Evolutionary conservation across 1,140 invertebrate species (phyloP), one percentile per base, ranked within the genome.

Genomic region (Lanistes nyassanus): DNA sequence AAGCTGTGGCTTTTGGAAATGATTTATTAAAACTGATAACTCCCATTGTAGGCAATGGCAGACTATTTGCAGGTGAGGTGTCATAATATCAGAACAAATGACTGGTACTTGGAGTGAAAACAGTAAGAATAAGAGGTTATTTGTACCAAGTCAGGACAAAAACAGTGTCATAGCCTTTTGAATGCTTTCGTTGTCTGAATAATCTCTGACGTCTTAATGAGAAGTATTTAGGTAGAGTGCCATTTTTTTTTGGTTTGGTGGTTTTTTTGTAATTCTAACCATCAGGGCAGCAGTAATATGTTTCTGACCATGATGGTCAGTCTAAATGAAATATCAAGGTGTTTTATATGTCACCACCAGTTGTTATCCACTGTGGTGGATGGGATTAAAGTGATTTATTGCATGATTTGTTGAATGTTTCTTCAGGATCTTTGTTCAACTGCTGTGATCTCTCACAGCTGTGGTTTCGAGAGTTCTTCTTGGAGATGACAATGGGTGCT

Each of bases 401-500:
- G 7, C 51, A 55, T 55, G 23, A 60, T n/a, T 47, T 42, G 23
- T 53, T 26, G 67, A 34, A 31, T 70, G 37, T n/a, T 70, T 85
- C 31, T 77, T 42, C 89, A 96, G 96, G 98, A 89, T 97, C 95
- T 2, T 89, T 99, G 37, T 94, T 97, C 87, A 94, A 97, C 85
- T 98, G 97, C 90, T 99, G 97, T 89, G 98, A 99, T 88, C 90
- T 99, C 6, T 98, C 97, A 0, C 98, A 99, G 90, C 90, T 99
- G 23, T 99, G 98, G 98, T 99, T 99, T 89, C 91, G 98, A 62
- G 98, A 99, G 90, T 99, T 99, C 90, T 99, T 99, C 90, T 89
- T 99, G 64, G 98, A 99, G 90, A 99, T 99, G 97, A 99, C 98
- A 0, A 99, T 99, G 97, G 98, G 98, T 0, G 93, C 96, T 80